Conservation (phyloP, 2,797 vertebrate genomes). For the Rhodeus uyekii region DNA sequence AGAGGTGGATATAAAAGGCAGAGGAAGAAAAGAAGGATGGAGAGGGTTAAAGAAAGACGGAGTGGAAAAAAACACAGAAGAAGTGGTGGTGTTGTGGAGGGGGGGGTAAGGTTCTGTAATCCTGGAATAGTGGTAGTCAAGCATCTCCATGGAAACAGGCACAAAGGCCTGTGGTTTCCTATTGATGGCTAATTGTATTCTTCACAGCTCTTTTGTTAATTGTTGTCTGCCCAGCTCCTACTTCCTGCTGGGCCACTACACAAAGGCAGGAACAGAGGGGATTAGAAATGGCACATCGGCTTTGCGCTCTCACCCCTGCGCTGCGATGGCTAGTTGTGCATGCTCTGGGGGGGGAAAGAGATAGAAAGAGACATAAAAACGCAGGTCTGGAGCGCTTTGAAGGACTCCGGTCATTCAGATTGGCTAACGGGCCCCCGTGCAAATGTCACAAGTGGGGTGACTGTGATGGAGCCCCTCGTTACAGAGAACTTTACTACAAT, state of each 20-base stretch:
- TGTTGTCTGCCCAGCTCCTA: constrained; percentile 88
- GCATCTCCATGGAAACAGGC: constrained; percentile 83
- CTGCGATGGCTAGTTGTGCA: constrained; percentile 63
- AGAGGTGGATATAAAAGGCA: constrained; percentile 46
- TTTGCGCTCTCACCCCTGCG: constrained; percentile 64
- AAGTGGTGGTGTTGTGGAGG: constrained; percentile 60
- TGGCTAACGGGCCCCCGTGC: constrained; percentile 1
- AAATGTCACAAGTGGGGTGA: constrained; percentile 28
- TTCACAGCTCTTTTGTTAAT: constrained; percentile 90
- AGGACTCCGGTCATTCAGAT: constrained; percentile 37
- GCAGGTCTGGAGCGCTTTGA: constrained; percentile 48
- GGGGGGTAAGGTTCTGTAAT: constrained; percentile 78
- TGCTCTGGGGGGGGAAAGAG: constrained; percentile 45
- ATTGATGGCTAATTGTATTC: constrained; percentile 90
- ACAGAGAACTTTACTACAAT: constrained; percentile 44
- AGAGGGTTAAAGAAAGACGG: constrained; percentile 50
- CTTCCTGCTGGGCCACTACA: constrained; percentile 86
- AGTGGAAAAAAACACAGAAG: constrained; percentile 45
- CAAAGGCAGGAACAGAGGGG: constrained; percentile 86
- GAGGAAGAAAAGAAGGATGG: constrained; percentile 41
- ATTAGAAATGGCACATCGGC: constrained; percentile 84
- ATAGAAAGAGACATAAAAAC: constrained; percentile 59
- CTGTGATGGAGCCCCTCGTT: constrained; percentile 30
- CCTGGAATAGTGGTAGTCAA: constrained; percentile 82
- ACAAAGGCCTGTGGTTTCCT: constrained; percentile 86